Percentiles rank a stretch among this genome's conserved stretches.
Evolutionary conservation across 2,797 vertebrate genomes (phyloP).

Genomic region (Chelon auratus): DNA sequence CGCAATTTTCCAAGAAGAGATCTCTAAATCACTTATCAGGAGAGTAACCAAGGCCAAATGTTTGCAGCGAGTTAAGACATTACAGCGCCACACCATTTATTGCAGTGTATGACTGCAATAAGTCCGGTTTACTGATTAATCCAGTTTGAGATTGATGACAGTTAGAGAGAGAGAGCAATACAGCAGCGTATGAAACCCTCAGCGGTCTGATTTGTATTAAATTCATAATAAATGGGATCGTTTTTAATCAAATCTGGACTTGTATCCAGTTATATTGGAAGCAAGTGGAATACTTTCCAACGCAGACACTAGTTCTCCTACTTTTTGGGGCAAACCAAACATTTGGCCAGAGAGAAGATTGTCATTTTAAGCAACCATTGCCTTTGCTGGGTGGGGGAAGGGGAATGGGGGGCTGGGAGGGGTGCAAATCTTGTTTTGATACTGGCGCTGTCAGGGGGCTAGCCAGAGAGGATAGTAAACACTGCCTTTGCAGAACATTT

Average conservation of each 20-base stretch:
- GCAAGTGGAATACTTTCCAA: slow-evolving; percentile 10
- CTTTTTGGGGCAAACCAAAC: slow-evolving; percentile 33
- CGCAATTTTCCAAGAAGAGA: neutral
- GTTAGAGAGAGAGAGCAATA: neutral
- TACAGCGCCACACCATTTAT: neutral
- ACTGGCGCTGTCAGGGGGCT: slow-evolving; percentile 75
- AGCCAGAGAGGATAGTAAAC: slow-evolving; percentile 81
- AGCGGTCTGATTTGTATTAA: too few species aligned
- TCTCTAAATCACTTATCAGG: neutral
- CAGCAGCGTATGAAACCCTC: neutral
- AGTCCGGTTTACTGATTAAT: neutral
- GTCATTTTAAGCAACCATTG: slow-evolving; percentile 47
- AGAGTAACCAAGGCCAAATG: neutral
- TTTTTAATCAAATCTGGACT: neutral
- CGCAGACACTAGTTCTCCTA: slow-evolving; percentile 3
- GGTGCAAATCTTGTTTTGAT: slow-evolving; percentile 79
- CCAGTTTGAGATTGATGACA: neutral
- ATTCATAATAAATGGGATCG: too few species aligned
- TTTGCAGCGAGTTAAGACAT: neutral
- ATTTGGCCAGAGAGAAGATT: slow-evolving; percentile 40
- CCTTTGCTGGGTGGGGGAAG: slow-evolving; percentile 44
- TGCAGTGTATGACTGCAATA: neutral
- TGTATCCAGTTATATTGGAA: slow-evolving; percentile 1
- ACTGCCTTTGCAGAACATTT: slow-evolving; percentile 83
- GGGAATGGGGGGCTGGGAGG: slow-evolving; percentile 54